phyloP scores from a whole-genome alignment of 2,113 vertebrate genomes.

The Paramormyrops kingsleyae region DNA sequence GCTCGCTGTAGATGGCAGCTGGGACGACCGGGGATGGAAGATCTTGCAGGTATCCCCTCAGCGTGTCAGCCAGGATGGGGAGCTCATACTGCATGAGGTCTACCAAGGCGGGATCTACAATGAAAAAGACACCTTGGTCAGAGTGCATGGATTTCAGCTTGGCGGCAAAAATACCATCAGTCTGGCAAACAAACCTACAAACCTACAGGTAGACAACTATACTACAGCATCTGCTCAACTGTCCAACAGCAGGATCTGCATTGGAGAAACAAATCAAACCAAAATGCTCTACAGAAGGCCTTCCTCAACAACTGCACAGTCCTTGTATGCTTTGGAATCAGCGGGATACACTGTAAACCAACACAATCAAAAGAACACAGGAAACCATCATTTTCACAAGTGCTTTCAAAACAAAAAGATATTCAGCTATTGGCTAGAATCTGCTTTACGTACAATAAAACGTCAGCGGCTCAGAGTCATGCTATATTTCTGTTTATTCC shows the following conservation, averaged over 20 bases:
- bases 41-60: constrained; percentile 67
- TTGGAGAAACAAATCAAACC: background rate
- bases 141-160: background rate
- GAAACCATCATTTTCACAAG: background rate
- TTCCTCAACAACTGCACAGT: background rate
- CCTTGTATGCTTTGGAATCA: background rate
- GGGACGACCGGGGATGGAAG: constrained; percentile 62
- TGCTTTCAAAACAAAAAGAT: background rate
- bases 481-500: background rate
- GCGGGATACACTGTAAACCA: background rate
- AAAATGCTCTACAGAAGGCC: background rate
- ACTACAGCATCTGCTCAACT: background rate
- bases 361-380: background rate
- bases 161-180: background rate
- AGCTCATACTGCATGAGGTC: constrained; percentile 63
- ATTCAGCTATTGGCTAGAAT: background rate
- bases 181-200: background rate
- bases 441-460: background rate
- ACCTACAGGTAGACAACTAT: background rate
- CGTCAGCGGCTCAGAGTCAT: background rate
- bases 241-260: background rate
- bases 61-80: constrained; percentile 51
- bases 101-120: constrained; percentile 46
- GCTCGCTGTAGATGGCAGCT: constrained; percentile 59
- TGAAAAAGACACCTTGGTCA: background rate